Evolutionary conservation across 2,888 invertebrate species (phyloP), one percentile per base, ranked within the genome.

Genomic region (Galerucella nymphaeae): DNA sequence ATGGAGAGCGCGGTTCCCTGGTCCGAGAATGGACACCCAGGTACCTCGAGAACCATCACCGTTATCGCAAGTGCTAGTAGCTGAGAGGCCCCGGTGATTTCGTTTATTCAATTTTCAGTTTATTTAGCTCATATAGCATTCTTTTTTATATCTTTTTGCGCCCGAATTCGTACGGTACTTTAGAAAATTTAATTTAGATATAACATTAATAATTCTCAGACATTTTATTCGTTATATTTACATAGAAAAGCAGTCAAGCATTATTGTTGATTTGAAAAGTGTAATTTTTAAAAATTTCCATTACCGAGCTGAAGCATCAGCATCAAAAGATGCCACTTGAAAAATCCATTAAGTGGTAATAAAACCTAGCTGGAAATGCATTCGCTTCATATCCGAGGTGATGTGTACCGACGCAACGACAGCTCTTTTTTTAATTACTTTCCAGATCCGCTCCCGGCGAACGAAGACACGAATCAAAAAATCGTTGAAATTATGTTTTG

Each of bases 391-490:
- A 62, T 62, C 61, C 42, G 61, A 18, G 61, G 42, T 62, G 41
- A 62, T 18, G 61, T 62, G 42, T 62, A 42, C 18, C 16, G 55
- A 72, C 62, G 66, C 70, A 66, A 48, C 65, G 41, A 30, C 61
- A 59, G 68, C 72, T 74, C 70, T 74, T 58, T 71, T 74, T 76
- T 72, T 76, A 76, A 76, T 76, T 76, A 72, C 73, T 55, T 67
- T 63, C 61, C 14, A 67, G 69, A 74, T 75, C 73, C 75, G 50
- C 62, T 69, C 20, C 50, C 59, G 55, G 62, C 62, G 41, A 63
- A 65, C 70, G 63, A 23, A 20, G 57, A 72, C 71, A 72, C 73
- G 70, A 70, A 74, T 69, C 75, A 65, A 14, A 30, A 57, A 58
- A 41, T 63, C 55, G 48, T 20, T 71, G 42, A 71, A 66, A 71